Base-by-base conservation (phyloP, 2,888 invertebrate genomes). In the Drosophila suboccidentalis region DNA sequence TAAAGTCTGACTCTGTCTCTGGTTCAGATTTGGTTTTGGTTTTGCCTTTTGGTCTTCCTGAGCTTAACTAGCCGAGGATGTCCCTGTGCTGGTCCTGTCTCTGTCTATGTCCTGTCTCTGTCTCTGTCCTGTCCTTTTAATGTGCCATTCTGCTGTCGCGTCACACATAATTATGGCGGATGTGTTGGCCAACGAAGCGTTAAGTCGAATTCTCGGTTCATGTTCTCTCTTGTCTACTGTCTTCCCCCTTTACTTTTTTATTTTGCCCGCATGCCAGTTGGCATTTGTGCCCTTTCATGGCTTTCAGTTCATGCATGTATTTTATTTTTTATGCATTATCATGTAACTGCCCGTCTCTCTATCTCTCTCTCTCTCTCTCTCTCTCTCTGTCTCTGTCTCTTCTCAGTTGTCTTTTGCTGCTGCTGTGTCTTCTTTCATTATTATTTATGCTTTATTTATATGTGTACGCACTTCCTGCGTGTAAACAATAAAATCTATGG, bases 161-260 rank as follows among this genome's bases (percentile, higher is more conserved):
- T 89, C 82, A 78, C 81, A 81, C 81, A 82, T 90, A 91, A 90
- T 90, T 90, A 88, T 90, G 77, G 84, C 90, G 91, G 90, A 90
- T 88, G 82, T 87, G 82, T 59, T 77, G 86, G 65, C 78, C 90
- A 91, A 81, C 86, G 84, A 78, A 88, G 82, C 90, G 87, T 89
- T 83, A 87, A 87, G 80, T 78, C 78, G 87, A 89, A 82, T 89
- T 82, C 89, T 89, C 84, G 74, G 78, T 78, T 80, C 72, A 67
- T 75, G 68, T 75, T 75, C 71, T 62, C 71, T 67, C 68, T 74
- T 71, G 57, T 67, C 60, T 32, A 68, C 61, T 50, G 43, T 50
- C 65, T 51, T 6, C 13, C 17, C 53, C 53, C 46, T 34, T 17
- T 26, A 5, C n/a, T 17, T 1, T 13, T 3, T 34, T 8, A 6